Evolutionary conservation across 2,888 invertebrate genomes (phyloP).

Genomic region (Deilephila porcellus): DNA sequence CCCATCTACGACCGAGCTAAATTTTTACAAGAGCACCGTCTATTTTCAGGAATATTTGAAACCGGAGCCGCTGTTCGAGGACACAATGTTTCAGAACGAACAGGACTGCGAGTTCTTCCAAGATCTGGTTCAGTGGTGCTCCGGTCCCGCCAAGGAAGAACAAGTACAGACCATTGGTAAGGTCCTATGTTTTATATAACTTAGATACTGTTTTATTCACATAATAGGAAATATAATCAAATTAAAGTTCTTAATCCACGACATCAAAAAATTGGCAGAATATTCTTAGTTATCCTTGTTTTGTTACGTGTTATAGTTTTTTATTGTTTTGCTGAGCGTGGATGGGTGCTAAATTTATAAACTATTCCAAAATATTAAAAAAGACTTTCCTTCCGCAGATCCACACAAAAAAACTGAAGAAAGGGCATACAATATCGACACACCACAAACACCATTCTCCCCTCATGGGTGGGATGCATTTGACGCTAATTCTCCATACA

Average conservation of each 20-base stretch:
- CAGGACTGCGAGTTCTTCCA: conserved; percentile 88
- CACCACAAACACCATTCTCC: conserved; percentile 75
- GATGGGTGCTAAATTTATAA: too few species aligned
- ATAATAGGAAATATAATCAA: too few species aligned
- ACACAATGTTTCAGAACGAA: conserved; percentile 73
- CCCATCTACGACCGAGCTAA: conserved; percentile 41
- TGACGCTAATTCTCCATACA: conserved; percentile 70
- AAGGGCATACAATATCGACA: conserved; percentile 75
- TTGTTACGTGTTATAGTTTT: too few species aligned
- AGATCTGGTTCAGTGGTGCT: conserved; percentile 87
- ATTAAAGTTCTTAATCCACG: too few species aligned
- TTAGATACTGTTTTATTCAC: not conserved
- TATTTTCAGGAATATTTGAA: conserved; percentile 78
- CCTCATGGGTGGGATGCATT: conserved; percentile 74
- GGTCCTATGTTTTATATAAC: conserved; percentile 33
- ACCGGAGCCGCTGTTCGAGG: conserved; percentile 74
- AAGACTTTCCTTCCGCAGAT: conserved; percentile 58
- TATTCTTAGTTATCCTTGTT: too few species aligned
- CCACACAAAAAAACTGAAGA: conserved; percentile 64
- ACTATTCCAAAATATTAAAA: not conserved
- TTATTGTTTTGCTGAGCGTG: too few species aligned
- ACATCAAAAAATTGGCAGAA: too few species aligned
- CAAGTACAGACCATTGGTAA: conserved; percentile 80
- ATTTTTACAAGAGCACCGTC: conserved; percentile 58
- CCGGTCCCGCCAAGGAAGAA: conserved; percentile 80